These are phyloP conservation scores for Drosophila guanche DNA, from an alignment of 1,140 invertebrate species.

Conservation along the genomic window DNA sequence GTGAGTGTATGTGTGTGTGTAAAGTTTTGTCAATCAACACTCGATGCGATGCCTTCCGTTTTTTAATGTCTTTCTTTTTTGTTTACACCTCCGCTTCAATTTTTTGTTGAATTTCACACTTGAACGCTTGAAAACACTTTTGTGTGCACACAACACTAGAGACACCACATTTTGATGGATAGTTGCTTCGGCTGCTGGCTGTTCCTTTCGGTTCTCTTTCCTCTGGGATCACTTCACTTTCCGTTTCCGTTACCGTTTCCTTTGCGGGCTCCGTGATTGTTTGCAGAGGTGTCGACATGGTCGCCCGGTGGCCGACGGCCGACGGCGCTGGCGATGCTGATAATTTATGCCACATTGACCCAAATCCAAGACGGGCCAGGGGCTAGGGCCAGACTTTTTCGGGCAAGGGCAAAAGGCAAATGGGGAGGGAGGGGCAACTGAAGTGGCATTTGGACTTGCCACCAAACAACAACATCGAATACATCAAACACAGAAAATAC, in stretches of 20 bases:
- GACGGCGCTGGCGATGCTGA: conserved; percentile 9
- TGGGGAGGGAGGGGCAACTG: too few species aligned
- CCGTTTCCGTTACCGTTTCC: too few species aligned
- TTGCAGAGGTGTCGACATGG: conserved; percentile 45
- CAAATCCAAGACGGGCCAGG: conserved; percentile 9
- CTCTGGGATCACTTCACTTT: conserved; percentile 16
- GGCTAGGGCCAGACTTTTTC: not conserved
- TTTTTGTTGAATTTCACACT: not conserved
- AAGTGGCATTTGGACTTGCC: too few species aligned
- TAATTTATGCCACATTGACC: conserved; percentile 59
- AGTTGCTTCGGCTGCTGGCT: too few species aligned
- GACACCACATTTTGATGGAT: not conserved
- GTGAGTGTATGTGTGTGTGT: conserved; percentile 11
- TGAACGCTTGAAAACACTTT: not conserved
- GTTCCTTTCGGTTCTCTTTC: not conserved
- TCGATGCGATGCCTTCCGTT: not conserved
- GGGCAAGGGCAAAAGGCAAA: too few species aligned
- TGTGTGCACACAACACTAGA: conserved; percentile 18
- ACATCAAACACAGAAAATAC: too few species aligned
- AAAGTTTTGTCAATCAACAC: conserved; percentile 23
- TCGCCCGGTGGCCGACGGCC: not conserved
- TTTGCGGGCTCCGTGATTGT: conserved; percentile 33
- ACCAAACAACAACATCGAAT: too few species aligned
- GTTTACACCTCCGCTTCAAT: not conserved
- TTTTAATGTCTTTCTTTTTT: not conserved